Base-by-base conservation (phyloP, 2,888 invertebrate species). In the Salticus scenicus region DNA sequence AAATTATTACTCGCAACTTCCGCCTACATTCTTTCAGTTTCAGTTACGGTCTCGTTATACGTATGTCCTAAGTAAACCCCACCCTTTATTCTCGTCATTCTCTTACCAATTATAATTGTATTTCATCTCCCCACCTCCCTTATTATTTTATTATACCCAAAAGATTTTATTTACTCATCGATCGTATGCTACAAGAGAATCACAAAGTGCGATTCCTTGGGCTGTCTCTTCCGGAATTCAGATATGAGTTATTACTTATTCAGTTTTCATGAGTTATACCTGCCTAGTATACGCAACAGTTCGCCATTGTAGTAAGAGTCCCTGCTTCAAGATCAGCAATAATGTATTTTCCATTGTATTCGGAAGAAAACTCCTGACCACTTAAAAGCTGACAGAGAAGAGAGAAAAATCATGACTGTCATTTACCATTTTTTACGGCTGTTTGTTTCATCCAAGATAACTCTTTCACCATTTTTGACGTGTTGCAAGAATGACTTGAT, bases 321-420 rank as follows among this genome's bases (percentile, higher is more conserved):
- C 24, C 70, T 17, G 33, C 70, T 57, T 76, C 82, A 71, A 82
- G 82, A 82, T 82, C 75, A 74, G 71, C 82, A 82, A 82, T 82
- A n/a, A n/a, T n/a, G n/a, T 82, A 82, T 82, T 73, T 71, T 73
- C 82, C 71, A 82, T 82, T 82, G 82, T 82, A 75, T 80, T 64
- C 71, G 30, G 31, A n/a, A n/a, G n/a, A n/a, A n/a, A n/a, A 33
- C 64, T 73, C 47, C 66, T 82, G 82, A 71, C 82, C 82, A 82
- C 75, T 81, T 81, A 72, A 31, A 67, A 81, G 80, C 67, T 69
- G 80, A 66, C 81, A 63, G 57, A 28, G 67, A 66, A 41, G 67
- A 69, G 73, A 77, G 64, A 76, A 77, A 69, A 64, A 41, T 57
- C 63, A 82, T 70, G 75, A 82, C 75, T 82, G 82, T 76, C 82